phyloP scores from a whole-genome alignment of 2,113 vertebrate genomes.

The Diadophis punctatus region DNA sequence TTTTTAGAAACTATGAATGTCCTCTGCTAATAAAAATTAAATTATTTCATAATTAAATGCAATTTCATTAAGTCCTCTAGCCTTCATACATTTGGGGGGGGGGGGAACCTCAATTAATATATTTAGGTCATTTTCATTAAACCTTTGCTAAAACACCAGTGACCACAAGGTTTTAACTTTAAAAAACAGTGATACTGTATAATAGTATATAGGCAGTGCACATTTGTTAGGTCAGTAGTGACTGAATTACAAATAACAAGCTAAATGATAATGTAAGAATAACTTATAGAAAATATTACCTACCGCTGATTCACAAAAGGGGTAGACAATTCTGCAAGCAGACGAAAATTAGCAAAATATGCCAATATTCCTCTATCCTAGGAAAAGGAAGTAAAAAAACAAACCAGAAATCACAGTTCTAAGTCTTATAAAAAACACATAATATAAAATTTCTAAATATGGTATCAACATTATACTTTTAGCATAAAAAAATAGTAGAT shows the following conservation, averaged over 20 bases:
- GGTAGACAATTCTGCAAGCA: constrained; percentile 96
- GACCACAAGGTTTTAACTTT: not conserved
- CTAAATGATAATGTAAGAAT: not conserved
- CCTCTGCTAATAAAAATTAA: not conserved
- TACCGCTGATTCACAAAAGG: constrained; percentile 99
- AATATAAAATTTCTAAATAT: not conserved
- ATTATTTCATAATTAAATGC: not conserved
- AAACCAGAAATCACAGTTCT: constrained; percentile 8
- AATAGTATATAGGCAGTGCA: not conserved
- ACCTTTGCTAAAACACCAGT: not conserved
- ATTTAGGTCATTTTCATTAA: not conserved
- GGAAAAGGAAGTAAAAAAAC: constrained; percentile 47
- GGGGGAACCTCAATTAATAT: not conserved
- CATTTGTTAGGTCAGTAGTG: not conserved
- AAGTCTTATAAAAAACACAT: not conserved
- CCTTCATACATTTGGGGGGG: not conserved
- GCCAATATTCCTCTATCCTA: constrained; percentile 84
- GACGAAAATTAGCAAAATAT: constrained; percentile 94
- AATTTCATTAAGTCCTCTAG: not conserved
- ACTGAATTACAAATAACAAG: not conserved
- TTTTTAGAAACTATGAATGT: not conserved
- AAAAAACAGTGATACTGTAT: not conserved
- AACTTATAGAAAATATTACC: constrained; percentile 53
- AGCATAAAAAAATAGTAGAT: not conserved
- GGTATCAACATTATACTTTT: not conserved